Evolutionary conservation across 2,888 invertebrate species (phyloP).

Genomic region (Polyommatus iphigenia): DNA sequence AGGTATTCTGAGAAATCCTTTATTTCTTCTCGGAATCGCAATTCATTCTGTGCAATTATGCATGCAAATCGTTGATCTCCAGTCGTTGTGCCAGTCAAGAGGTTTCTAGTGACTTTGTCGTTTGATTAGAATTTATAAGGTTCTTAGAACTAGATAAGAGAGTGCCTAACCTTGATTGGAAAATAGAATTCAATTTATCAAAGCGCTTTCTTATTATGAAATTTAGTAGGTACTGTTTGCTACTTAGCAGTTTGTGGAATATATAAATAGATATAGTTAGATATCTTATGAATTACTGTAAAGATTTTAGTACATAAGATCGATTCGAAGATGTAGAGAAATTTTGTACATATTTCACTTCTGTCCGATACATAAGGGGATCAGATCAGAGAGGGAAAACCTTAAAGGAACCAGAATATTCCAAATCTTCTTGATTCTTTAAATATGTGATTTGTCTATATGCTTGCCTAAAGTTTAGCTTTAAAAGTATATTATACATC

Average conservation of each 20-base stretch:
- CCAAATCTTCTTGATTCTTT: not conserved
- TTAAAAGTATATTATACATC: not conserved
- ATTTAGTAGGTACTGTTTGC: not conserved
- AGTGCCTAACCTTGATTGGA: not conserved
- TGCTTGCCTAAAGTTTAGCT: not conserved
- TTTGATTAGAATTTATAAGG: conserved; percentile 12
- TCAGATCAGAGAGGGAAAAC: not conserved
- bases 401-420: too few relatives aligned
- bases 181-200: not conserved
- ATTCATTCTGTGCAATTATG: not conserved
- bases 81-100: conserved; percentile 12
- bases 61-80: not conserved
- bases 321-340: too few relatives aligned
- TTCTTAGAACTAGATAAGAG: conserved; percentile 1
- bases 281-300: too few relatives aligned
- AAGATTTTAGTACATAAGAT: too few relatives aligned
- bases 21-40: not conserved
- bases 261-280: too few relatives aligned
- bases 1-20: not conserved
- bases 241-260: not conserved
- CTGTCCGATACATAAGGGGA: too few relatives aligned
- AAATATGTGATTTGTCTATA: not conserved
- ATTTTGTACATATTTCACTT: too few relatives aligned
- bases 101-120: conserved; percentile 17
- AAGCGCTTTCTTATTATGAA: not conserved